These are phyloP conservation scores for Anser brachyrhynchus DNA, from an alignment of 2,113 vertebrate genomes.

Conservation along the genomic window DNA sequence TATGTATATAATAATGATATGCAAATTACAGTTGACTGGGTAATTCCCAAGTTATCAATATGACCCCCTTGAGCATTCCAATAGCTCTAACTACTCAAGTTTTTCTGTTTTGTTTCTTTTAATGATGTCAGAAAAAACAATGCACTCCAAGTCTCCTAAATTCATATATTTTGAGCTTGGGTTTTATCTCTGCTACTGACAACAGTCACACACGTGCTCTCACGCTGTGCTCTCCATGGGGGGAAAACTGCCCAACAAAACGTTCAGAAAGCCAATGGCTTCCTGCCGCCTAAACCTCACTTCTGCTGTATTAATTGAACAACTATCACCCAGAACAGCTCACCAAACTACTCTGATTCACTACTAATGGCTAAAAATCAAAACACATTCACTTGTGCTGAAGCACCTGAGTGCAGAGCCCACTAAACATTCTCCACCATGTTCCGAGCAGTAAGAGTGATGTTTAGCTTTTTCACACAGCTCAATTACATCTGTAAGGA, in stretches of 20 bases:
- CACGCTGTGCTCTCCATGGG: background rate
- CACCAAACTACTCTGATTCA: background rate
- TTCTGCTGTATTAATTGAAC: background rate
- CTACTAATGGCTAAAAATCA: background rate
- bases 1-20: background rate
- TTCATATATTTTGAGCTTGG: background rate
- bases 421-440: background rate
- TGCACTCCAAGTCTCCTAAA: background rate
- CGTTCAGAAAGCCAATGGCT: background rate
- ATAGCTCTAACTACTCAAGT: background rate
- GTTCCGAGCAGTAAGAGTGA: background rate
- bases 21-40: background rate
- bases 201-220: background rate
- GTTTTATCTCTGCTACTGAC: background rate
- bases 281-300: background rate
- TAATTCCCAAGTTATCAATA: background rate
- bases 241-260: background rate
- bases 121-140: background rate
- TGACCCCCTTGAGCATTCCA: background rate
- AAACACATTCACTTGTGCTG: background rate
- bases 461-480: background rate
- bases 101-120: background rate
- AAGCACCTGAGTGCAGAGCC: background rate
- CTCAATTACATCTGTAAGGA: background rate
- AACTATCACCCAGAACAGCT: background rate